A percentile compares a stretch with the other conserved stretches of the same genome.
Conservation (phyloP, 2,113 vertebrate species). For the Labeo catla region DNA sequence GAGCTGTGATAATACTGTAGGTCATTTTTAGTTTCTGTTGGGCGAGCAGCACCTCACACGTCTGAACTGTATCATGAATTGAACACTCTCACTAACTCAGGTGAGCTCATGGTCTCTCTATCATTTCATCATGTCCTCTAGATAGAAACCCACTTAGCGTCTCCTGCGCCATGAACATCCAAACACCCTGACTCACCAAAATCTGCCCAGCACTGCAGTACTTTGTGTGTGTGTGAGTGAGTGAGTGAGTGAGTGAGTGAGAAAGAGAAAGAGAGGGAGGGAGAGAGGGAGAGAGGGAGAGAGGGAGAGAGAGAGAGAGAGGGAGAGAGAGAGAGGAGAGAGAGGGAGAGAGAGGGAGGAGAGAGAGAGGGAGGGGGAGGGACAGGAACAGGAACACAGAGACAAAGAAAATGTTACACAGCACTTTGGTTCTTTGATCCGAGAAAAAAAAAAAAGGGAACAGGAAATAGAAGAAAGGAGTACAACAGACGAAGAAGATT, state of each 20-base stretch:
- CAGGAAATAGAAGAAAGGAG: not conserved
- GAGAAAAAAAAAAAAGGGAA: not conserved
- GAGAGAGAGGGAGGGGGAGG: not conserved
- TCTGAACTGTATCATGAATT: not conserved
- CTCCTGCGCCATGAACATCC: slow-evolving; percentile 61
- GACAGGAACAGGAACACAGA: not conserved
- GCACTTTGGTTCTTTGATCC: not conserved
- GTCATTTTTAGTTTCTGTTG: not conserved
- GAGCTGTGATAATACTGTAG: not conserved
- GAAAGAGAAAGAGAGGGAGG: not conserved
- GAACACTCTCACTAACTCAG: not conserved
- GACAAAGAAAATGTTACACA: not conserved
- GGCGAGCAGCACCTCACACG: not conserved
- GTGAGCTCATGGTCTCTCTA: not conserved
- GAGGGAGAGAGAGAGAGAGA: not conserved
- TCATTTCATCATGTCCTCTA: slow-evolving; percentile 25
- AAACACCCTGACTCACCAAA: slow-evolving; percentile 62
- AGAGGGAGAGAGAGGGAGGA: too few species aligned
- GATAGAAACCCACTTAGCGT: slow-evolving; percentile 59
- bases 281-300: too few species aligned
- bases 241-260: not conserved
- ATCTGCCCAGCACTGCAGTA: slow-evolving; percentile 42
- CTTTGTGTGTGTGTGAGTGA: not conserved
- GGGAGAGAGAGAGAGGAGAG: too few species aligned
- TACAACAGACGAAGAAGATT: not conserved